These are phyloP conservation scores for Phytoseiulus persimilis DNA, from an alignment of 2,888 invertebrate species.

Conservation along the genomic window DNA sequence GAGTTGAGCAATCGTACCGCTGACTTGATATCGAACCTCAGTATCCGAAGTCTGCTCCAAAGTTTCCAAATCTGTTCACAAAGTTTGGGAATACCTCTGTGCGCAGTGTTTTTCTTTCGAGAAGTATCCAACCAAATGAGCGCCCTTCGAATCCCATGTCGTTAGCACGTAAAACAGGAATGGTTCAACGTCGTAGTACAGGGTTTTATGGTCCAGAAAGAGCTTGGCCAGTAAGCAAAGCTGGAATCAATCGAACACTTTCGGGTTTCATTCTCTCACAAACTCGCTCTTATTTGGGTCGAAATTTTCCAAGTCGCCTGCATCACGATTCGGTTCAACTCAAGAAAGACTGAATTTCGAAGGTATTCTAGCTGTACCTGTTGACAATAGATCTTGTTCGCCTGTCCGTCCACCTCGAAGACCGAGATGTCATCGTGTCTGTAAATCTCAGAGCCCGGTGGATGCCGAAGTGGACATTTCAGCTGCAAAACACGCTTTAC, in stretches of 20 bases:
- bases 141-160: constrained; percentile 82
- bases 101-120: constrained; percentile 97
- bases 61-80: no score
- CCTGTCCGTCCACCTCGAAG: constrained; percentile 83
- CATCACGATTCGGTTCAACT: no score
- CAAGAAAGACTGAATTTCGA: no score
- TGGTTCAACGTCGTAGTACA: constrained; percentile 97
- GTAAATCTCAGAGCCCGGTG: constrained; percentile 98
- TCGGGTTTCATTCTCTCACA: background rate
- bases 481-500: constrained; percentile 49
- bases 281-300: background rate
- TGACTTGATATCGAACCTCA: background rate
- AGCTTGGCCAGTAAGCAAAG: constrained; percentile 90
- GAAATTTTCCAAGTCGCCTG: no score
- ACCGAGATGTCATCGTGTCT: constrained; percentile 72
- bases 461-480: constrained; percentile 88
- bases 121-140: constrained; percentile 94
- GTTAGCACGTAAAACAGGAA: constrained; percentile 96
- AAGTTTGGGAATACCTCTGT: no score
- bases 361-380: constrained; percentile 54
- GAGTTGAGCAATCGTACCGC: background rate
- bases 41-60: no score
- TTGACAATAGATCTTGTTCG: constrained; percentile 94
- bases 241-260: constrained; percentile 42
- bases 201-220: constrained; percentile 93